phyloP scores from a whole-genome alignment of 2,113 vertebrate genomes.

The Campylomormyrus tamandua region DNA sequence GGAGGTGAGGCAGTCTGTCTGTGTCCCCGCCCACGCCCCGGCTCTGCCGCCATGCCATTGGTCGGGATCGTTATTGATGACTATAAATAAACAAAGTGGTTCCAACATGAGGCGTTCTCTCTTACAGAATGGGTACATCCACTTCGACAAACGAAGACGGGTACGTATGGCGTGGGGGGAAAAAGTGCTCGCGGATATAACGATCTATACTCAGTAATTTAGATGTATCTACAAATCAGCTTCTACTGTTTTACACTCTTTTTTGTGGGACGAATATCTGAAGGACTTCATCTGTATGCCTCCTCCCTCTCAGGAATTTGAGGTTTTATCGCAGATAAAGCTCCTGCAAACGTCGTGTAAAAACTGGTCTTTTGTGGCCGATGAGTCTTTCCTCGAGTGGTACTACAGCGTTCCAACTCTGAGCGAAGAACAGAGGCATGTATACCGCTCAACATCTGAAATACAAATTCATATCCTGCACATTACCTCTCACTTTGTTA shows the following conservation, averaged over 20 bases:
- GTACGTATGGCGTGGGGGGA: constrained; percentile 46
- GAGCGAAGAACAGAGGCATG: constrained; percentile 70
- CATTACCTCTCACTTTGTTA: neutral
- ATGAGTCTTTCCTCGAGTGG: constrained; percentile 68
- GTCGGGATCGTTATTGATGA: neutral
- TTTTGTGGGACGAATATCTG: neutral
- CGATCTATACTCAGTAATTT: neutral
- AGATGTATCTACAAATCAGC: neutral
- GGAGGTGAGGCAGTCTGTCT: constrained; percentile 57
- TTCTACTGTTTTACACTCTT: neutral
- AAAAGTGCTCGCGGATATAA: neutral
- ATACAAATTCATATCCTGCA: neutral
- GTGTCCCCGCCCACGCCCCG: neutral
- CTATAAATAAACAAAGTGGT: neutral
- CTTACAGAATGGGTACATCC: constrained; percentile 80
- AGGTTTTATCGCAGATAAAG: constrained; percentile 76
- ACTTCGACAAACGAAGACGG: constrained; percentile 85
- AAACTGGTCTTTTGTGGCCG: constrained; percentile 61
- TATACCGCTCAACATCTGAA: neutral
- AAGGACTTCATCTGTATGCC: neutral
- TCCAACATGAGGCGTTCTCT: constrained; percentile 19
- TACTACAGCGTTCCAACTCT: constrained; percentile 65
- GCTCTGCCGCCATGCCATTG: neutral
- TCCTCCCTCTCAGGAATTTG: constrained; percentile 70
- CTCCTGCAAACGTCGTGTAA: constrained; percentile 78